Evolutionary conservation across 2,113 vertebrate genomes (phyloP).

Genomic region (Phoenicopterus ruber): DNA sequence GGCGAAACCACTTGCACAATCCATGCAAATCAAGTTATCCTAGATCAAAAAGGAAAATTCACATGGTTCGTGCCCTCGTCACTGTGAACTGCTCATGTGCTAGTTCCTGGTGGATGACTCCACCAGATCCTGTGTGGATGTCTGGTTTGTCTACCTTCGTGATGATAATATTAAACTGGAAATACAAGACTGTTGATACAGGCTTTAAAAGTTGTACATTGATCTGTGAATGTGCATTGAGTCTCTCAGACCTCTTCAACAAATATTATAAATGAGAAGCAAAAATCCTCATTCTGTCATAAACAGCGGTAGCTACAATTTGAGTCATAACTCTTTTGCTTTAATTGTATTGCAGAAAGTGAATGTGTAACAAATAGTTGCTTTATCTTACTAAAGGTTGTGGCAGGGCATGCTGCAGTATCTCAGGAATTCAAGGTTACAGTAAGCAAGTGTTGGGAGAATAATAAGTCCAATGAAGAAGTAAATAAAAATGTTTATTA

Average conservation of each 20-base stretch:
- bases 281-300: background rate
- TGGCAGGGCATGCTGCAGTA: background rate
- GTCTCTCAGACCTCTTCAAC: background rate
- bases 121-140: background rate
- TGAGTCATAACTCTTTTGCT: background rate
- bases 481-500: background rate
- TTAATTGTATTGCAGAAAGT: background rate
- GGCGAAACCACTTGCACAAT: background rate
- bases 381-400: background rate
- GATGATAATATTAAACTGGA: conserved; percentile 21
- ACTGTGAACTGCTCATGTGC: background rate
- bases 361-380: background rate
- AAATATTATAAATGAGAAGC: background rate
- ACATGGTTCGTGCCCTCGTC: rapidly evolving
- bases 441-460: background rate
- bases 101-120: background rate
- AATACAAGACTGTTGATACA: conserved; percentile 38
- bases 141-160: background rate
- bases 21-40: background rate
- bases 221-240: background rate
- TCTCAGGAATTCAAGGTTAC: background rate
- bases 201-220: background rate
- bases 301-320: background rate
- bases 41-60: background rate
- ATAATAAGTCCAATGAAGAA: background rate